Evolutionary conservation across 92 coral and sea anemone species (phyloP).

Genomic region (Paramuricea clavata): DNA sequence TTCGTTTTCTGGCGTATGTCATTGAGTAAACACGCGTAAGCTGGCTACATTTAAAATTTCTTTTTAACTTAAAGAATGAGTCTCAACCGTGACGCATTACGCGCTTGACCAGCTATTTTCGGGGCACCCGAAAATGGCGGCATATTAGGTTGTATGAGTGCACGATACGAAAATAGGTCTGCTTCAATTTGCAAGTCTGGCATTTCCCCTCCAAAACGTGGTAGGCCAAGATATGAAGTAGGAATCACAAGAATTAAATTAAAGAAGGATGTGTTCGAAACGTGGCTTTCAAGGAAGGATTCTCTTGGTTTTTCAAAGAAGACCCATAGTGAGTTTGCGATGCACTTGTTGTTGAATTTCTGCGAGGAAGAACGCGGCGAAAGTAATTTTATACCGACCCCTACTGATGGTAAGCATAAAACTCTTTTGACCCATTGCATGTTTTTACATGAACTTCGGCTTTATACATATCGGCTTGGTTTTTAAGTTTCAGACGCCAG

Average conservation of each 20-base stretch:
- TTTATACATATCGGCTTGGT: neutral
- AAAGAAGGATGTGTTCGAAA: conserved; percentile 2
- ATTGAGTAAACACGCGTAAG: no score
- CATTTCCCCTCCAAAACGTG: conserved; percentile 11
- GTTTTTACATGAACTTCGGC: neutral
- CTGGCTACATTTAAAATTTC: no score
- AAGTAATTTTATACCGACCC: neutral
- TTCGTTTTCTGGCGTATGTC: no score
- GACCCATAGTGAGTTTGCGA: conserved; percentile 13
- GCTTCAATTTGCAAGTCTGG: neutral
- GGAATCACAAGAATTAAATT: neutral
- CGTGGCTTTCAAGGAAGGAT: neutral
- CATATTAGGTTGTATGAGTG: no score
- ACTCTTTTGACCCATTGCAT: neutral
- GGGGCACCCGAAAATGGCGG: neutral
- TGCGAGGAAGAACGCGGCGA: neutral
- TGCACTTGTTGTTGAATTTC: neutral
- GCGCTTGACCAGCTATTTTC: neutral
- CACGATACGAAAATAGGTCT: no score
- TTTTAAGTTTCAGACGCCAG: neutral
- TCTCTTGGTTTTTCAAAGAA: neutral
- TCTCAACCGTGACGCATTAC: neutral
- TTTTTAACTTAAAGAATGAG: conserved; percentile 1
- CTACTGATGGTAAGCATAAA: neutral
- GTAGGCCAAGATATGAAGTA: conserved; percentile 17